phyloP scores from a whole-genome alignment of 2,113 vertebrate genomes.

The Myocastor coypus region DNA sequence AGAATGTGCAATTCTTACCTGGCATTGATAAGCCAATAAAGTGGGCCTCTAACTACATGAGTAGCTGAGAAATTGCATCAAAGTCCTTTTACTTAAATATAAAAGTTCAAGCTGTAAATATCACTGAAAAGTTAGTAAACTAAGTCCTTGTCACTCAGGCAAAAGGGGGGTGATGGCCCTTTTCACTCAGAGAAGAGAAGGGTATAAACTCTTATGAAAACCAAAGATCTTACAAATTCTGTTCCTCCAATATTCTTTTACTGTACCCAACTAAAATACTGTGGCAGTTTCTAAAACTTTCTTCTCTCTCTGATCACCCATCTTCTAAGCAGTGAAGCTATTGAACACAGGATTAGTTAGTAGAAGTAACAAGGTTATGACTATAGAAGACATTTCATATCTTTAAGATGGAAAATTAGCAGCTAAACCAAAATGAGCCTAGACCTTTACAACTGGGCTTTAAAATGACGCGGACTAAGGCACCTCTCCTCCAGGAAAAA shows the following conservation, averaged over 20 bases:
- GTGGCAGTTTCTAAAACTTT: background rate
- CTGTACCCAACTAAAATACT: background rate
- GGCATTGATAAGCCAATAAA: background rate
- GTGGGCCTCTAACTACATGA: background rate
- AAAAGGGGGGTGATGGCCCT: background rate
- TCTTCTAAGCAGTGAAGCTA: background rate
- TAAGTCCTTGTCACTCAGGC: background rate
- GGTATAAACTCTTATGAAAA: background rate
- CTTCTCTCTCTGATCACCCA: background rate
- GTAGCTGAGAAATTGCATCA: background rate
- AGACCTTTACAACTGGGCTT: constrained; percentile 51
- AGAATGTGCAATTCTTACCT: background rate
- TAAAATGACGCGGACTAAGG: constrained; percentile 13
- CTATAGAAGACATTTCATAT: background rate
- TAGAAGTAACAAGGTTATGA: background rate
- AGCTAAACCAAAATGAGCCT: background rate
- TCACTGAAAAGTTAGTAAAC: background rate
- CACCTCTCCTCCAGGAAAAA: background rate
- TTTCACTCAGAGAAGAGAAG: background rate
- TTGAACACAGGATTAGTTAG: background rate
- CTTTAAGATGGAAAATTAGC: constrained; percentile 42
- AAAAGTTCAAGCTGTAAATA: background rate
- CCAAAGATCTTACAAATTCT: background rate
- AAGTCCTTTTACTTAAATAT: constrained; percentile 28
- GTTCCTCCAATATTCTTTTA: background rate